Conservation (phyloP, 2,888 invertebrate species). For the Yponomeuta plumbellus region DNA sequence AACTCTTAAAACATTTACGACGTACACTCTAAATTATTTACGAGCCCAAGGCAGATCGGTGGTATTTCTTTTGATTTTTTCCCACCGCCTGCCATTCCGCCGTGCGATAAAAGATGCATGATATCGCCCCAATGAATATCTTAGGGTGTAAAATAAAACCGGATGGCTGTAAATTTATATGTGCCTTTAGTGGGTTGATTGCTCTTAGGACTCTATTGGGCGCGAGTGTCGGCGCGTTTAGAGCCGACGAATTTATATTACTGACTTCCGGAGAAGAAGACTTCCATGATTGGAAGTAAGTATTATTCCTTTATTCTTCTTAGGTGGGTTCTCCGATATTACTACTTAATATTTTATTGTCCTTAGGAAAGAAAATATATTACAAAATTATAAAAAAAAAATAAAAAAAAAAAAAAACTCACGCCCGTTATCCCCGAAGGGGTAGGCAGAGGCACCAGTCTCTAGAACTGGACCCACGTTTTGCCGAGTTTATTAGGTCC, state of each 20-base stretch:
- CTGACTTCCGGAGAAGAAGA: too few species aligned
- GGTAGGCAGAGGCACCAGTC: too few species aligned
- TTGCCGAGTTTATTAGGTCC: too few species aligned
- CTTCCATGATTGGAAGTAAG: too few species aligned
- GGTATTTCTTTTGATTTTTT: conserved; percentile 17
- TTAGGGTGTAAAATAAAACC: conserved; percentile 10
- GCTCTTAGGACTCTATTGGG: neutral
- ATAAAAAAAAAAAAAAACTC: too few species aligned
- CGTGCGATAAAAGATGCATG: conserved; percentile 19
- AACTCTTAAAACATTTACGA: conserved; percentile 10
- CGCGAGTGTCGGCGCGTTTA: neutral
- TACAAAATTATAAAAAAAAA: too few species aligned
- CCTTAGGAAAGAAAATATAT: too few species aligned
- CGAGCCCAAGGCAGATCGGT: conserved; percentile 1
- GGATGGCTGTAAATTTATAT: conserved; percentile 8
- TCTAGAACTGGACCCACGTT: too few species aligned
- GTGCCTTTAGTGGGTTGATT: neutral
- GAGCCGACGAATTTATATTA: neutral
- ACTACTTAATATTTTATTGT: too few species aligned
- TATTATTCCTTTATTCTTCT: too few species aligned
- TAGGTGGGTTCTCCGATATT: too few species aligned
- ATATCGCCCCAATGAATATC: conserved; percentile 11
- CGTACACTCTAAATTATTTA: conserved; percentile 20
- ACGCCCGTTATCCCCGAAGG: too few species aligned
- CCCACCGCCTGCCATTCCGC: neutral